Percentiles rank a stretch among this genome's conserved stretches.
Evolutionary conservation across 2,888 invertebrate species (phyloP).

Genomic region (Agonopterix subpropinquella): DNA sequence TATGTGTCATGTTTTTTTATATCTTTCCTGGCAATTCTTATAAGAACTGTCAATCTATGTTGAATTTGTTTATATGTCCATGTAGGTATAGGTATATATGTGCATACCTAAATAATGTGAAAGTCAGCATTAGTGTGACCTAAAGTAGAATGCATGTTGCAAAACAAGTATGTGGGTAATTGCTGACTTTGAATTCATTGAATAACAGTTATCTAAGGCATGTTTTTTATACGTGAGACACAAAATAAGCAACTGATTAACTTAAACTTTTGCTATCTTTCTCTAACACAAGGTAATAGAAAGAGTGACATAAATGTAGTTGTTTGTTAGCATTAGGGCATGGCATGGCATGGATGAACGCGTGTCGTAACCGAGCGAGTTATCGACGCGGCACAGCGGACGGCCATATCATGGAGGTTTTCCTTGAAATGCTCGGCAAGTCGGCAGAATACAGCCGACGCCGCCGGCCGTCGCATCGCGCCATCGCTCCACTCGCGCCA

Average conservation of each 20-base stretch:
- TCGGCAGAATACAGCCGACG: conserved; percentile 31
- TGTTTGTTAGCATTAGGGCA: conserved; percentile 12
- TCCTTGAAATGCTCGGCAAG: conserved; percentile 59
- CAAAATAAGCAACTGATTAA: conserved; percentile 10
- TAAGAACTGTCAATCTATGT: conserved; percentile 14
- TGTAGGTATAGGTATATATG: conserved; percentile 5
- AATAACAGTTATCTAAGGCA: too few species aligned
- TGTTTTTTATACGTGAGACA: too few species aligned
- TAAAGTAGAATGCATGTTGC: conserved; percentile 38
- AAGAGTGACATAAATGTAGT: conserved; percentile 2
- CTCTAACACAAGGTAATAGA: conserved; percentile 3
- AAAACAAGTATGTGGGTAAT: conserved; percentile 17
- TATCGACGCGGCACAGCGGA: conserved; percentile 36
- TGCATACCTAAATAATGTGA: conserved; percentile 30
- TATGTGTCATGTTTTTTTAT: neutral
- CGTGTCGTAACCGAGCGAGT: conserved; percentile 17
- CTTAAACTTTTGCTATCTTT: neutral
- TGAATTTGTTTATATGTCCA: neutral
- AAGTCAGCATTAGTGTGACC: conserved; percentile 45
- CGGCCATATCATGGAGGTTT: conserved; percentile 46
- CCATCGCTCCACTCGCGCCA: conserved; percentile 54
- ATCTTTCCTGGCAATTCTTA: conserved; percentile 32
- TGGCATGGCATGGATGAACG: conserved; percentile 2
- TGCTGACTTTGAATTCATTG: conserved; percentile 8
- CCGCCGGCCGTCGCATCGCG: conserved; percentile 46